Conservation (phyloP, 2,113 vertebrate genomes). For the Antechinus stuartii region DNA sequence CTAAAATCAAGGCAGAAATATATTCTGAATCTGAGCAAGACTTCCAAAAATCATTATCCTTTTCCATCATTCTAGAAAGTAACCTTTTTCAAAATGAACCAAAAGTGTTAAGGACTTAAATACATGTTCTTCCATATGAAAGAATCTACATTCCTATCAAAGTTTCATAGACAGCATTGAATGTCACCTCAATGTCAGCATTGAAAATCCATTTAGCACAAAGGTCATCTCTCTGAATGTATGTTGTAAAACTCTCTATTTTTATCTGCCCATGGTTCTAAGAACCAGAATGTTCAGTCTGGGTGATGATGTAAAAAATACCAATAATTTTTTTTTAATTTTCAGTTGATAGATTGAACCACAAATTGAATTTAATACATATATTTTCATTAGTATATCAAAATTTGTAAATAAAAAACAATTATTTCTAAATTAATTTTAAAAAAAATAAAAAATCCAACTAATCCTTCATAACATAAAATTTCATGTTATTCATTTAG, state of each 20-base stretch:
- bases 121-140: background rate
- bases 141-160: slow-evolving; percentile 13
- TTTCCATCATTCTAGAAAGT: slow-evolving; percentile 19
- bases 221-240: background rate
- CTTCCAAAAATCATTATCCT: slow-evolving; percentile 26
- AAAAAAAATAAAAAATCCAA: background rate
- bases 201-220: slow-evolving; percentile 34
- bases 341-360: background rate
- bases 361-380: background rate
- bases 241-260: background rate
- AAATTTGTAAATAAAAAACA: background rate
- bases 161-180: background rate
- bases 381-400: background rate
- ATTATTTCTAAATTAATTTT: background rate
- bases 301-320: background rate
- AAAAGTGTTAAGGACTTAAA: slow-evolving; percentile 9
- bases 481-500: background rate
- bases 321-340: background rate
- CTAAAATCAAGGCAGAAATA: background rate
- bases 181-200: slow-evolving; percentile 1
- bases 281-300: background rate
- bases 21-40: slow-evolving; percentile 34
- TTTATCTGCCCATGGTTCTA: background rate
- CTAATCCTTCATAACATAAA: background rate
- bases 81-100: slow-evolving; percentile 14